These are phyloP conservation scores for Streblospio benedicti DNA, from an alignment of 1,140 invertebrate species.

Conservation along the genomic window DNA sequence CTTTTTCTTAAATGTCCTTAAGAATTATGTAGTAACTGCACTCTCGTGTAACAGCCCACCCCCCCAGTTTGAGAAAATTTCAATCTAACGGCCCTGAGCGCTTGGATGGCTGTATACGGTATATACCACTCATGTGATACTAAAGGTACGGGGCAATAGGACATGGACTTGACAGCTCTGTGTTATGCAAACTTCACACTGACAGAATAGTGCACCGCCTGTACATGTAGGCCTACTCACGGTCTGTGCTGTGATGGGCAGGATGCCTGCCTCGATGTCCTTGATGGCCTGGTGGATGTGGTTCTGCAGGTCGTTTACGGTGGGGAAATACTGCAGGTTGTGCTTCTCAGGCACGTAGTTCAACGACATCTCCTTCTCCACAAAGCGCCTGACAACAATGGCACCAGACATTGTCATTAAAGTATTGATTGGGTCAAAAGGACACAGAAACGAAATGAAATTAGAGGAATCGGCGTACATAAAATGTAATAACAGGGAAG, in stretches of 20 bases:
- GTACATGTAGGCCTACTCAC: slow-evolving; percentile 21
- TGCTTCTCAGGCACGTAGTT: slow-evolving; percentile 36
- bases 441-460: too few relatives aligned
- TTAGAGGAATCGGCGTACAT: too few relatives aligned
- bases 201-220: not conserved
- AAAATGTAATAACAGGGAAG: not conserved
- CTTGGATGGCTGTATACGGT: too few relatives aligned
- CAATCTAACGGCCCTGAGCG: too few relatives aligned
- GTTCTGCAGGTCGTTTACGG: slow-evolving; percentile 46
- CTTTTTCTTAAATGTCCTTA: too few relatives aligned
- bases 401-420: too few relatives aligned
- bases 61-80: too few relatives aligned
- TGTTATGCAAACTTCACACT: not conserved
- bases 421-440: too few relatives aligned
- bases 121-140: not conserved
- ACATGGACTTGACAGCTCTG: not conserved
- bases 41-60: too few relatives aligned
- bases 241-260: slow-evolving; percentile 30
- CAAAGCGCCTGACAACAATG: slow-evolving; percentile 37
- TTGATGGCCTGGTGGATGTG: slow-evolving; percentile 45
- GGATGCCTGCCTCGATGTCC: slow-evolving; percentile 40
- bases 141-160: not conserved
- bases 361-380: slow-evolving; percentile 34
- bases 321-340: slow-evolving; percentile 43
- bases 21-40: too few relatives aligned